Conservation (phyloP, 2,797 vertebrate genomes). For the Steatocranus sp. region DNA sequence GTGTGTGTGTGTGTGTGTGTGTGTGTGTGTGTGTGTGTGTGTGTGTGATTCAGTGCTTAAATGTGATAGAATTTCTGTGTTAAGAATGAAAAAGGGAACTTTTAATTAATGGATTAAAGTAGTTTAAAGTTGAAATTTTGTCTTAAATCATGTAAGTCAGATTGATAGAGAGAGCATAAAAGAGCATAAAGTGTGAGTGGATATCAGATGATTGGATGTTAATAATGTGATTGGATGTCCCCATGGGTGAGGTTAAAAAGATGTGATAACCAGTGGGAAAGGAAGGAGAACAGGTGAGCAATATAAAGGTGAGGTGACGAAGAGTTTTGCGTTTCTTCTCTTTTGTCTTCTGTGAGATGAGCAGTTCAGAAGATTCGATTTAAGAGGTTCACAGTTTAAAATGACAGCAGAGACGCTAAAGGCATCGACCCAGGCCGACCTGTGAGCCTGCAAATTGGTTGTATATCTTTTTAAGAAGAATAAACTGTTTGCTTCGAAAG, state of each 20-base stretch:
- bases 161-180: neutral
- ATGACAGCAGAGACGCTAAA: neutral
- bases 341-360: neutral
- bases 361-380: neutral
- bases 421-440: neutral
- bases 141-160: neutral
- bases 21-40: neutral
- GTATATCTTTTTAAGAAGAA: neutral
- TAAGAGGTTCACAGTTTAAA: neutral
- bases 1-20: neutral
- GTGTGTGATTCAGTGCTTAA: neutral
- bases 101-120: neutral
- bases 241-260: neutral
- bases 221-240: neutral
- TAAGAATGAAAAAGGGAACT: neutral
- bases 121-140: neutral
- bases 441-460: neutral
- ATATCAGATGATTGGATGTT: neutral
- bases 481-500: neutral
- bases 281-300: neutral
- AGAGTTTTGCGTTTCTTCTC: neutral
- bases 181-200: neutral
- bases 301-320: neutral
- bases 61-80: neutral
- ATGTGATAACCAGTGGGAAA: neutral